Base-by-base conservation (phyloP, 1,140 invertebrate genomes). In the Heliconius melpomene region DNA sequence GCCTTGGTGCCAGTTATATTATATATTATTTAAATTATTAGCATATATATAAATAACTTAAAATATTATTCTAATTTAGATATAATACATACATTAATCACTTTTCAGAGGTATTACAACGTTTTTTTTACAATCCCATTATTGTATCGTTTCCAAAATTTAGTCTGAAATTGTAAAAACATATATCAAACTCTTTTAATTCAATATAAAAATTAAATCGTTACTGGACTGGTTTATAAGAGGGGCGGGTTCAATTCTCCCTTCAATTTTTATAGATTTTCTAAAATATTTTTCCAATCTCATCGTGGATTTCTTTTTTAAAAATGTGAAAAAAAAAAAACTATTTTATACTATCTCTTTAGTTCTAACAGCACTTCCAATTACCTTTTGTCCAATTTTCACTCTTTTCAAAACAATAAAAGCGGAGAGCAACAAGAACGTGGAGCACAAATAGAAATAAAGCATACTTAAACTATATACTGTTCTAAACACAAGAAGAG, bases 361-460 rank as follows among this genome's bases (percentile, higher is more conserved):
- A 72, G 1, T n/a, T 36, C 40, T 1, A 72, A 23, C n/a, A 20
- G 20, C 26, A 72, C 20, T 36, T 72, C 0, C 6, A 20, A 38
- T 36, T 84, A 86, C 86, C 85, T 84, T 88, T 46, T 84, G 83
- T 72, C 80, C 60, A 32, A 54, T 71, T 78, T 83, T 88, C 72
- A 85, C 75, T 78, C 79, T 88, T 77, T 87, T 90, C 78, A 87
- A 79, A 50, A 89, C 87, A 54, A 90, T 78, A 70, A 87, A 85
- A 38, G 85, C 86, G 11, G 83, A 84, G 38, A 90, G 78, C 23
- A 90, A 82, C 29, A 89, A 72, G 74, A 88, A 90, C 57, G 86
- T 86, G 1, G 89, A 90, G 57, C 84, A 89, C 70, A 90, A 82
- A 72, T 90, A 90, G 74, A 82, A 90, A 77, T 86, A 84, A n/a